Conservation (phyloP, 2,797 vertebrate genomes). For the Buphagus erythrorhynchus region DNA sequence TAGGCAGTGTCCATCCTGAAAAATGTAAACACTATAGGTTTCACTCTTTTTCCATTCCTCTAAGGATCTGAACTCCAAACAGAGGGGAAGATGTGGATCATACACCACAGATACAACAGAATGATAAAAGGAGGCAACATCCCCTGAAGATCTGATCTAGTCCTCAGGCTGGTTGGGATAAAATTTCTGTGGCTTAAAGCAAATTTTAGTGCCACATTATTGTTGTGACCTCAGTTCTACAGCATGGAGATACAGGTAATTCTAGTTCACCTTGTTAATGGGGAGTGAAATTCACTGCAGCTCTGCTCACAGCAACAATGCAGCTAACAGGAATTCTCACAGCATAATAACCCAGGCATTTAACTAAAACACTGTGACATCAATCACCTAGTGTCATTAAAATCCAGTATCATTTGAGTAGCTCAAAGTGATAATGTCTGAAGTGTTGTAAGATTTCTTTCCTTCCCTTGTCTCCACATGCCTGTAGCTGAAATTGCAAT, state of each 20-base stretch:
- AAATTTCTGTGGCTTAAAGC: not conserved
- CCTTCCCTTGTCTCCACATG: not conserved
- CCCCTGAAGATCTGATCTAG: not conserved
- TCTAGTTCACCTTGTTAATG: not conserved
- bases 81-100: not conserved
- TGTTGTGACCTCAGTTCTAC: not conserved
- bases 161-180: not conserved
- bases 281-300: not conserved
- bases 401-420: not conserved
- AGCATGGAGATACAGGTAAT: not conserved
- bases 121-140: not conserved
- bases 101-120: not conserved
- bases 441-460: not conserved
- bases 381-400: not conserved
- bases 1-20: not conserved
- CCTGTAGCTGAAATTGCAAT: not conserved
- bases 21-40: fast-evolving
- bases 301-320: not conserved
- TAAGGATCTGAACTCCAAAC: not conserved
- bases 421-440: not conserved
- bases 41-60: not conserved
- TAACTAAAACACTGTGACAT: not conserved
- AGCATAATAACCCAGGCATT: not conserved
- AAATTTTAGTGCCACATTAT: not conserved
- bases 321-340: not conserved